Percentiles rank a stretch among this genome's conserved stretches.
phyloP scores from a whole-genome alignment of 2,888 invertebrate species.

The Agrypnus murinus region DNA sequence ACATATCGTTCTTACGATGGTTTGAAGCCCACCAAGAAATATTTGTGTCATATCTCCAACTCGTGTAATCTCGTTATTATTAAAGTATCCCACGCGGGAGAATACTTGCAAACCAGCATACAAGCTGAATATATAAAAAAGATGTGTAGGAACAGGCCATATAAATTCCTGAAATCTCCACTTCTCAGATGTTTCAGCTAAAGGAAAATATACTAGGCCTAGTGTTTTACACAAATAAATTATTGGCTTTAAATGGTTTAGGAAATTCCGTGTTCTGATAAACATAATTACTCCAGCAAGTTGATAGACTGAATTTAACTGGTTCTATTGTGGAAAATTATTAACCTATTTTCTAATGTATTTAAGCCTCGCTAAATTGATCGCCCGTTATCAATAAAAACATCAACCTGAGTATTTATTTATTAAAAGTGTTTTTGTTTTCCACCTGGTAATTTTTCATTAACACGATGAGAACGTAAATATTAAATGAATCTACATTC shows the following conservation, averaged over 20 bases:
- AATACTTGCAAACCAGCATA: background rate
- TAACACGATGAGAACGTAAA: too few species aligned
- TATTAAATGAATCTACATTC: too few species aligned
- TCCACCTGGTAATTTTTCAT: too few species aligned
- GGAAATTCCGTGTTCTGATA: too few species aligned
- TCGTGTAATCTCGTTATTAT: background rate
- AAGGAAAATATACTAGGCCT: conserved; percentile 2
- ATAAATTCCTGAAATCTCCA: background rate
- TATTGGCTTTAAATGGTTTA: background rate
- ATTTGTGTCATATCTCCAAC: background rate
- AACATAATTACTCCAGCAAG: too few species aligned
- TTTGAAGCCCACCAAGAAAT: background rate
- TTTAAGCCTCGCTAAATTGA: too few species aligned
- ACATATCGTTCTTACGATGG: background rate
- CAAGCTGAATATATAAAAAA: background rate
- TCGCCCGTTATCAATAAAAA: too few species aligned
- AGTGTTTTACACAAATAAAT: conserved; percentile 10
- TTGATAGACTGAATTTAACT: too few species aligned
- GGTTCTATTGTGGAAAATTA: too few species aligned
- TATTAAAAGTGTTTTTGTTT: too few species aligned
- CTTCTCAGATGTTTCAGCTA: background rate
- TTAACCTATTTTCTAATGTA: too few species aligned
- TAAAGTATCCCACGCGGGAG: background rate
- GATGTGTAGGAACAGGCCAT: background rate
- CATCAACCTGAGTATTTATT: too few species aligned